Percentiles rank a stretch among this genome's conserved stretches.
phyloP scores from a whole-genome alignment of 2,888 invertebrate species.

The Punctoribates punctum region DNA sequence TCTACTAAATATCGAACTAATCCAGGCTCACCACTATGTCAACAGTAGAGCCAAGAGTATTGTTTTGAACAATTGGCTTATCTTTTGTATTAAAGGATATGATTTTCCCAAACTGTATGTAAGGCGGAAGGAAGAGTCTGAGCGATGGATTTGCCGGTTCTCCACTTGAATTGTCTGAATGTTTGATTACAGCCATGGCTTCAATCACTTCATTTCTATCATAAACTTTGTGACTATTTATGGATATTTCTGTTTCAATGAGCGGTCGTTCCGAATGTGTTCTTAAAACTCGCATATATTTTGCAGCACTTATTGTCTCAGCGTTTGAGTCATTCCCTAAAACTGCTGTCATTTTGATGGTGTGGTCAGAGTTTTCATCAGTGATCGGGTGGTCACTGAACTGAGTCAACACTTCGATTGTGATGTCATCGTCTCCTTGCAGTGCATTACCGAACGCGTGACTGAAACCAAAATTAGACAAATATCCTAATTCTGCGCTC shows the following conservation, averaged over 20 bases:
- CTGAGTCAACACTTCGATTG: conserved; percentile 47
- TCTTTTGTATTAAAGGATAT: conserved; percentile 44
- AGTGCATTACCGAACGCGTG: conserved; percentile 43
- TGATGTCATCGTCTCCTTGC: conserved; percentile 47
- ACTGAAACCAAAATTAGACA: conserved; percentile 46
- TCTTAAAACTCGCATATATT: conserved; percentile 44
- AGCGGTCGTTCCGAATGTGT: conserved; percentile 22
- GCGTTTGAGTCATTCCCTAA: conserved; percentile 39
- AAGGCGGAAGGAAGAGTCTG: conserved; percentile 46
- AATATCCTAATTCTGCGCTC: conserved; percentile 46
- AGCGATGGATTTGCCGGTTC: conserved; percentile 46
- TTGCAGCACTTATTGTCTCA: conserved; percentile 14
- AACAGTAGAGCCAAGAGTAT: conserved; percentile 43
- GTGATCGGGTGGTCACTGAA: conserved; percentile 48
- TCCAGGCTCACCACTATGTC: conserved; percentile 45
- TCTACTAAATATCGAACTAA: not conserved
- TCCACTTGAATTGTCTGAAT: conserved; percentile 44
- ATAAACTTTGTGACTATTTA: conserved; percentile 30
- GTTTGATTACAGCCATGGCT: conserved; percentile 30
- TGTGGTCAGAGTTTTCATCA: conserved; percentile 42
- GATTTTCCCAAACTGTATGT: conserved; percentile 43
- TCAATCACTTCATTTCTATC: conserved; percentile 33
- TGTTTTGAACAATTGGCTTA: conserved; percentile 42
- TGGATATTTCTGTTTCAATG: conserved; percentile 34
- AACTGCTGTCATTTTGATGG: conserved; percentile 43